Percentiles rank a stretch among this genome's conserved stretches.
These are phyloP conservation scores for Odontamblyopus rebecca DNA, from an alignment of 2,797 vertebrate species.

Conservation along the genomic window DNA sequence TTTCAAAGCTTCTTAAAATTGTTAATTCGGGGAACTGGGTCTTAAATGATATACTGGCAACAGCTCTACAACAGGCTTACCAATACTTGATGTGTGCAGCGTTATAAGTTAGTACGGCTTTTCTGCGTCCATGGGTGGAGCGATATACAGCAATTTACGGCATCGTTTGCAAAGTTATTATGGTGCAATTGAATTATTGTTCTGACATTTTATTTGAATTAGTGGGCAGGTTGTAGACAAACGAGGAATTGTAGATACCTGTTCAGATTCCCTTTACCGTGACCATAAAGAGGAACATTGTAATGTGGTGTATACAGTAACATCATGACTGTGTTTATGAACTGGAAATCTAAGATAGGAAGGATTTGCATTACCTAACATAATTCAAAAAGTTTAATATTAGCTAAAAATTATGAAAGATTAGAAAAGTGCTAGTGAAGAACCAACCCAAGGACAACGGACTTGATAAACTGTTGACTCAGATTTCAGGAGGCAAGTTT, in stretches of 20 bases:
- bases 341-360: constrained; percentile 5
- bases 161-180: constrained; percentile 1
- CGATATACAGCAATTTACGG: not conserved
- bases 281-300: constrained; percentile 5
- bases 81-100: too few relatives aligned
- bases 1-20: not conserved
- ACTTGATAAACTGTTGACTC: constrained; percentile 59
- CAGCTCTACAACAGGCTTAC: not conserved
- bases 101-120: too few relatives aligned
- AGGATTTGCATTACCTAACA: not conserved
- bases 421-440: too few relatives aligned
- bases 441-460: too few relatives aligned
- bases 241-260: not conserved
- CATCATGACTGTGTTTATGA: constrained; percentile 2
- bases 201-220: not conserved
- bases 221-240: not conserved
- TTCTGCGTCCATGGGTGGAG: constrained; percentile 20
- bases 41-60: not conserved
- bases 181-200: not conserved
- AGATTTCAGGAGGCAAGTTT: constrained; percentile 50
- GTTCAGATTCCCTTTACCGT: not conserved
- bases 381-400: constrained; percentile 21
- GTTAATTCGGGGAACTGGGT: not conserved
- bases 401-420: too few relatives aligned
- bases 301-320: not conserved